Base-by-base conservation (phyloP, 2,797 vertebrate genomes). In the Helostoma temminkii region DNA sequence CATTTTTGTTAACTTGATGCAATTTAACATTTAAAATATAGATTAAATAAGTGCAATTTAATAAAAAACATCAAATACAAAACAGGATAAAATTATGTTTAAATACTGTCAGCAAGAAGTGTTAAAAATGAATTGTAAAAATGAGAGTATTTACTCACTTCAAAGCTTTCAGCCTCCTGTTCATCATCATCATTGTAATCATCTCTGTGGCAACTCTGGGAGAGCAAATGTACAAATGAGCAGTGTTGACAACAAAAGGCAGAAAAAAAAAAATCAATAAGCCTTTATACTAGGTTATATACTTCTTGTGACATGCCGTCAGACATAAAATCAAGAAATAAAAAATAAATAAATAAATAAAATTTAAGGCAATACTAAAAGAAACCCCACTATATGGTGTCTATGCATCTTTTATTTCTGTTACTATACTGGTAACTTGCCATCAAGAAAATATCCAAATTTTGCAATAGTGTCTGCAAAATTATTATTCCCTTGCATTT, bases 101-200 rank as follows among this genome's bases (percentile, higher is more conserved):
- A 19, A 58, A 47, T 10, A 16, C 12, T 42, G 9, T 16, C 18
- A 15, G 34, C 11, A 56, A 41, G 4, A 16, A 36, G 36, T 22
- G 49, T 25, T 10, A 34, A 24, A 58, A 37, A 58, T 47, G 3
- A 11, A 34, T 42, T 71, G 57, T 11, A 9, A 60, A 72, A 73
- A 9, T 6, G 18, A 61, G 5, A 70, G 15, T 9, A 39, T 58
- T 58, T 9, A 76, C 95, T 95, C 93, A 98, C 97, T 92, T 99
- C 96, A 94, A 99, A 99, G 85, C 95, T 97, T 91, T 97, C 96
- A 72, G 95, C 90, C 84, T 96, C 95, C 86, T 95, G 94, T 16
- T 83, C 74, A 22, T 80, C 82, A 30, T 95, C 93, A 2, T 95
- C 94, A 30, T 30, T 30, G 8, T 30, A 94, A 0, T 95, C 95